Evolutionary conservation across 2,113 vertebrate genomes (phyloP), one percentile per base, ranked within the genome.

Genomic region (Ageneiosus marmoratus): DNA sequence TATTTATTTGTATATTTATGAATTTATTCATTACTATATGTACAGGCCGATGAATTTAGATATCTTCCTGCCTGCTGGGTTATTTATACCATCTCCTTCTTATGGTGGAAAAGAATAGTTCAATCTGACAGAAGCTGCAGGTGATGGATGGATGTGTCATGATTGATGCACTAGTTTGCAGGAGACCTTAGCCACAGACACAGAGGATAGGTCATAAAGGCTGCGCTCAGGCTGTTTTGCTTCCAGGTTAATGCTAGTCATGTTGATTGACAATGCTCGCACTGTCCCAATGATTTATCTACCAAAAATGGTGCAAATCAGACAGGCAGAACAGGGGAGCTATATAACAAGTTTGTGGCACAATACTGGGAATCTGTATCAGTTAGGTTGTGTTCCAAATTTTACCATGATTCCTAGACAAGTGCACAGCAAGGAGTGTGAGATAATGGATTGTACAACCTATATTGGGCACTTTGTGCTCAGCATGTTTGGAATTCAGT

Each of bases 121-220:
- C 67, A 46, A 77, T 79, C 51, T 88, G 82, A 55, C 65, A 78
- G 50, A 81, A 77, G 55, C 74, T n/a, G 51, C 34, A 55, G 24
- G 1, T 75, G 75, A 84, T 83, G 76, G 75, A 79, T 82, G 83
- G 86, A 85, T 85, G 70, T 24, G 27, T 48, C 13, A 50, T 90
- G 90, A 92, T 90, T 91, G 87, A 91, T 91, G 85, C 53, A 65
- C 85, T 84, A 88, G 86, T 88, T 89, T 85, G 83, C 51, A 50
- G 48, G 80, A 81, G 87, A 83, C 87, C 81, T 76, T 81, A 83
- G 86, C 86, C 82, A 77, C 58, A 86, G 85, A 83, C 78, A 85
- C 70, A 89, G 87, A 86, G 86, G 86, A 78, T 83, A 80, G 74
- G 60, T 87, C 90, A 91, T 32, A 20, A 88, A 83, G 4, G 86